A percentile compares a stretch with the other conserved stretches of the same genome.
These are phyloP conservation scores for Tinea trinotella DNA, from an alignment of 2,888 invertebrate genomes.

Conservation along the genomic window DNA sequence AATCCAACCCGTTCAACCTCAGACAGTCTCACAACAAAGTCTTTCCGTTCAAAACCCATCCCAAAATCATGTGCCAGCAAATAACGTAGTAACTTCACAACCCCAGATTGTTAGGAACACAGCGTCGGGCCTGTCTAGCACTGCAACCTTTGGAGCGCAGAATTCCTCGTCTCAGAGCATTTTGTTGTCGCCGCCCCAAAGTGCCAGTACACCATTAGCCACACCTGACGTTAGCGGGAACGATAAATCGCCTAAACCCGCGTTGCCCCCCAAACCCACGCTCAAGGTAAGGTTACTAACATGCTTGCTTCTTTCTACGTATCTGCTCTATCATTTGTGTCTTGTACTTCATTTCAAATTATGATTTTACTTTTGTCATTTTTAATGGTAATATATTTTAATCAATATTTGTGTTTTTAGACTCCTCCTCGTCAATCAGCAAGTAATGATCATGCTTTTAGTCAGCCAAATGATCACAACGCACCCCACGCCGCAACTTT, in stretches of 20 bases:
- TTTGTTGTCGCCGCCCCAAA: constrained; percentile 73
- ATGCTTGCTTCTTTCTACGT: neutral
- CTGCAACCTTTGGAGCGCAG: constrained; percentile 54
- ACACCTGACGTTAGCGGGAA: constrained; percentile 66
- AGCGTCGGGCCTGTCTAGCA: constrained; percentile 60
- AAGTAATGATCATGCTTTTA: constrained; percentile 49
- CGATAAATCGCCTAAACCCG: constrained; percentile 79
- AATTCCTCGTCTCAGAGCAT: constrained; percentile 58
- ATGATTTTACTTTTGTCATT: constrained; percentile 28
- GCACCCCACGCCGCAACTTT: constrained; percentile 44
- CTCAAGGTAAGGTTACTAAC: constrained; percentile 56
- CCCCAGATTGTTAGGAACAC: constrained; percentile 67
- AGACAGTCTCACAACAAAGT: constrained; percentile 74
- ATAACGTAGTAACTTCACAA: constrained; percentile 57
- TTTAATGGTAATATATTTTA: constrained; percentile 6
- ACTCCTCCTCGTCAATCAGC: constrained; percentile 68
- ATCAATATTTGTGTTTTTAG: constrained; percentile 28
- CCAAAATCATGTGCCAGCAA: constrained; percentile 30
- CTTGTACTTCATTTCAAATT: neutral
- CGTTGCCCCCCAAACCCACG: constrained; percentile 87
- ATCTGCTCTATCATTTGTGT: neutral
- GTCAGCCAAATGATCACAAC: constrained; percentile 39
- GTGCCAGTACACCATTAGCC: constrained; percentile 72
- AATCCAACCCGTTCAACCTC: constrained; percentile 85
- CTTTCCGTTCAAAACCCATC: constrained; percentile 43